phyloP scores from a whole-genome alignment of 2,797 vertebrate genomes.

The Etheostoma perlongum region DNA sequence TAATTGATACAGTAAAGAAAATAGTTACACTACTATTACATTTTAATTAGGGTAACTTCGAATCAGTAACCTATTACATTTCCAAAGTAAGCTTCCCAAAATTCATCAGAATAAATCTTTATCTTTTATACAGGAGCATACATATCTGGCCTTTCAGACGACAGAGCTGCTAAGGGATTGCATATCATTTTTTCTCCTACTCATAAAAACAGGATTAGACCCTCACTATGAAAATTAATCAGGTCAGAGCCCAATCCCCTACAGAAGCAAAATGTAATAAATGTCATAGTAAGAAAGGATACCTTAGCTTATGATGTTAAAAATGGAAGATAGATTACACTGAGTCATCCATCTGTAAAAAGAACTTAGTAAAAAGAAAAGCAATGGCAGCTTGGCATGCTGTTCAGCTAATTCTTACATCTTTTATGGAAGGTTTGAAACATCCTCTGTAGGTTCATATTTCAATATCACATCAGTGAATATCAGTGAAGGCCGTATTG shows the following conservation, averaged over 20 bases:
- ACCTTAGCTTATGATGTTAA: constrained; percentile 50
- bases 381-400: constrained; percentile 1
- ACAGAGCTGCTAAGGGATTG: constrained; percentile 36
- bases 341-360: constrained; percentile 48
- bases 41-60: too few species aligned
- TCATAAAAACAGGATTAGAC: constrained; percentile 70
- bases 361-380: constrained; percentile 21
- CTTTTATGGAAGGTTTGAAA: constrained; percentile 24
- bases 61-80: too few species aligned
- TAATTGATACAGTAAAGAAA: too few species aligned
- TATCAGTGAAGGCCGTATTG: background rate
- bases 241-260: constrained; percentile 49
- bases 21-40: too few species aligned
- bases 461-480: constrained; percentile 14
- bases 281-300: constrained; percentile 45
- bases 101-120: constrained; percentile 28
- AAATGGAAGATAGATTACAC: constrained; percentile 45
- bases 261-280: constrained; percentile 57
- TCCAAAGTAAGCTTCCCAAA: too few species aligned
- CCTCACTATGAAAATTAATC: constrained; percentile 59
- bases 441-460: constrained; percentile 5
- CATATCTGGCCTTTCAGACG: constrained; percentile 25
- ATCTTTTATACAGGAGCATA: background rate
- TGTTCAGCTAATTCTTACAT: constrained; percentile 15
- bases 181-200: constrained; percentile 38